phyloP scores from a whole-genome alignment of 1,140 invertebrate genomes.

The Chelonus insularis region DNA sequence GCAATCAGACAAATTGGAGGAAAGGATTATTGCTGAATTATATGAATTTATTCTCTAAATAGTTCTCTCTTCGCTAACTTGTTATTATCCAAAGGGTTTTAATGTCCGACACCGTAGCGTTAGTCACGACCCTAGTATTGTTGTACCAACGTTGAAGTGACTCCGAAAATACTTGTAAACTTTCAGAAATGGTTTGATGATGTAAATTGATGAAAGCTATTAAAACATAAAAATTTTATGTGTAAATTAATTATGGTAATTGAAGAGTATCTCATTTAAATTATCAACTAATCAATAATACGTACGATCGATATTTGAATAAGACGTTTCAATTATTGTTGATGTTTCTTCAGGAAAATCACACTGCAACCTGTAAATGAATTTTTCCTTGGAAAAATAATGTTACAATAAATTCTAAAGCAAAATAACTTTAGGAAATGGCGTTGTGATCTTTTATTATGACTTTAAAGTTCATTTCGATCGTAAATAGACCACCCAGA shows the following conservation, averaged over 20 bases:
- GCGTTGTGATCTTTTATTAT: background rate
- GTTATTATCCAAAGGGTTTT: constrained; percentile 36
- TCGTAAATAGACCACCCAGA: background rate
- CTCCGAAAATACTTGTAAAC: background rate
- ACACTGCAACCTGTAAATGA: no score
- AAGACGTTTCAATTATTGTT: no score
- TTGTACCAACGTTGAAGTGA: constrained; percentile 19
- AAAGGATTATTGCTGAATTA: constrained; percentile 22
- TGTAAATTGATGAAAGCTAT: constrained; percentile 11
- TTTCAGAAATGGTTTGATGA: background rate
- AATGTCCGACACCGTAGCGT: constrained; percentile 30
- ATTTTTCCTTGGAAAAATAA: background rate
- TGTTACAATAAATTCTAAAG: background rate
- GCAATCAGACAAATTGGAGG: constrained; percentile 9
- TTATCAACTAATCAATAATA: no score
- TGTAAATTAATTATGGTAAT: no score
- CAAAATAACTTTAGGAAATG: background rate
- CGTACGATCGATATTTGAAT: no score
- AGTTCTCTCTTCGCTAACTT: constrained; percentile 29
- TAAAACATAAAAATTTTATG: background rate
- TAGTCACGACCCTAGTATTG: constrained; percentile 14
- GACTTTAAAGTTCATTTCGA: background rate
- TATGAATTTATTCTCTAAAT: constrained; percentile 13
- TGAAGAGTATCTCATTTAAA: no score
- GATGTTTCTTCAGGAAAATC: no score